Evolutionary conservation across 2,797 vertebrate species (phyloP), one percentile per base, ranked within the genome.

Genomic region (Megalops cyprinoides): DNA sequence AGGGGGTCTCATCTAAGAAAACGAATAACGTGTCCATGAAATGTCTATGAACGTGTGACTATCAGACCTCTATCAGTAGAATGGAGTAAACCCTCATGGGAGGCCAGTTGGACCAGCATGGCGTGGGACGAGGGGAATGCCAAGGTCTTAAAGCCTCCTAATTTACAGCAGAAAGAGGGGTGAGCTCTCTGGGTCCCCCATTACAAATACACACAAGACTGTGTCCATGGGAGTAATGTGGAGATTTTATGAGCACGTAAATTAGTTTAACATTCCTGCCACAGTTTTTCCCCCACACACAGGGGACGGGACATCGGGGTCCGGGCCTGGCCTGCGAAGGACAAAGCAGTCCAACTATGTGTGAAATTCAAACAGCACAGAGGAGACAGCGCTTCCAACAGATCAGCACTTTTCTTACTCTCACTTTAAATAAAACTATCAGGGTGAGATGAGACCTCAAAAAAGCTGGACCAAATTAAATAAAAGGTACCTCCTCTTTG

Each of bases 231-330:
- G 84, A 89, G 85, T 81, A 82, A 85, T 79, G 85, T 87, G 83
- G 85, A 81, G 84, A 85, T 89, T 89, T 87, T 87, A 87, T 85
- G 87, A 86, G 82, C 77, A 84, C 85, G 85, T 89, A 88, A 89
- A 89, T 89, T 88, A 88, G 85, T 84, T 87, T 88, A 87, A 87
- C 84, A 85, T 85, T 86, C 84, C 87, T 87, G 83, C 82, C 81
- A 85, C 75, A 82, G 80, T 44, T 75, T 34, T 77, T 65, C 85
- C 81, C 78, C 56, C 76, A 82, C 76, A 82, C 51, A 74, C 23
- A 49, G 51, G 55, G 39, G 51, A 73, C 71, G 49, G 55, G 51
- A 80, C 39, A 58, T 23, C 14, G 71, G 67, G 46, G 46, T 81
- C 77, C 69, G 44, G 60, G 56, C n/a, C 53, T 69, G 80, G 58